phyloP scores from a whole-genome alignment of 2,113 vertebrate species.

The Dasypus novemcinctus region DNA sequence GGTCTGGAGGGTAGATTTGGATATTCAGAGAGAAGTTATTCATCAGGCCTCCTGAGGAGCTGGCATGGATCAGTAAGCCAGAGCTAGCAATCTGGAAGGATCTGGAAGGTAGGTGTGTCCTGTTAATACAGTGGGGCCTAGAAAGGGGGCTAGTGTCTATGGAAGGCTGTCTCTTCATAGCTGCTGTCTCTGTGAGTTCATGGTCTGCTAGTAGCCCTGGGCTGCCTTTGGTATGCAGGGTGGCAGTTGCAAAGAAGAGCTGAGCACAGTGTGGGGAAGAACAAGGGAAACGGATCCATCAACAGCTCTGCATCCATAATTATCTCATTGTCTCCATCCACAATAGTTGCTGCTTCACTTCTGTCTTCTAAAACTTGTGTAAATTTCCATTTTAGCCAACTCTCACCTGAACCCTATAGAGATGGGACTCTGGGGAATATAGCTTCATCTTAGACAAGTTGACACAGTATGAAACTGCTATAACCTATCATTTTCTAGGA shows the following conservation, averaged over 20 bases:
- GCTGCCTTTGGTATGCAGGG: background rate
- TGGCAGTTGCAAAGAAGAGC: background rate
- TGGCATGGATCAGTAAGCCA: background rate
- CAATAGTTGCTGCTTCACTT: background rate
- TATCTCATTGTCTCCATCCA: background rate
- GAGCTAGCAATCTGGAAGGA: background rate
- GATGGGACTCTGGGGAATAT: background rate
- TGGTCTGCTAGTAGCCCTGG: no score
- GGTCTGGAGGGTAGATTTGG: background rate
- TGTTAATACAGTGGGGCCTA: accelerated
- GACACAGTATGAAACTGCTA: background rate
- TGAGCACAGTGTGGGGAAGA: background rate
- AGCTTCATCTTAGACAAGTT: background rate
- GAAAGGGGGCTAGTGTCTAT: background rate
- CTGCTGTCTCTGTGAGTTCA: background rate
- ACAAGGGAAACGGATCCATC: background rate
- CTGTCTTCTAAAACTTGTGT: background rate
- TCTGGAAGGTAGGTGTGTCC: background rate
- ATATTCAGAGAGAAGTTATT: background rate
- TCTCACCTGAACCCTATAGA: background rate
- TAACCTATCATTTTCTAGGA: no score
- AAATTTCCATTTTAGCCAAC: background rate
- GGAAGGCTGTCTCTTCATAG: background rate
- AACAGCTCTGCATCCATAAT: no score
- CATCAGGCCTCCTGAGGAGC: background rate